A percentile compares a stretch with the other conserved stretches of the same genome.
phyloP scores from a whole-genome alignment of 2,888 invertebrate genomes.

The Teinopalpus imperialis region DNA sequence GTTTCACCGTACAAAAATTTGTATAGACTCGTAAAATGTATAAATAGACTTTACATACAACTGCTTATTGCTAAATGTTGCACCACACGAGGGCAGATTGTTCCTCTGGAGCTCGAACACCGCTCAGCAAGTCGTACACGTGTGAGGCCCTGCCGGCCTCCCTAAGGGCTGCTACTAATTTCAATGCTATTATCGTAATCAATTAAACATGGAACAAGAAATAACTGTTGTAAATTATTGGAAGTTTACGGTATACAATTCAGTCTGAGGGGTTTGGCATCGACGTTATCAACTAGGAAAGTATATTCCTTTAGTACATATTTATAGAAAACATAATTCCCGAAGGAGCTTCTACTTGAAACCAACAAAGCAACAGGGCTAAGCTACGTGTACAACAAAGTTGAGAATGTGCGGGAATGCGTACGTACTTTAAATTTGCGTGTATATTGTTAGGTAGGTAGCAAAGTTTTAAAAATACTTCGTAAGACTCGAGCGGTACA shows the following conservation, averaged over 20 bases:
- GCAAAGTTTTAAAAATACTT: constrained; percentile 13
- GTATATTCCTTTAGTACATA: constrained; percentile 11
- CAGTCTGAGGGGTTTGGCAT: constrained; percentile 79
- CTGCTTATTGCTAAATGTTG: constrained; percentile 80
- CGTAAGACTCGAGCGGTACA: constrained; percentile 33
- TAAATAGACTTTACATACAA: constrained; percentile 80
- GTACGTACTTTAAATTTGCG: constrained; percentile 22
- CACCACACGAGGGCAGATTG: constrained; percentile 38
- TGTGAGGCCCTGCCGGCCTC: constrained; percentile 12
- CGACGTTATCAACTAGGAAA: constrained; percentile 62
- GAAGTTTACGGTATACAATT: constrained; percentile 72
- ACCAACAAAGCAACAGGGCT: constrained; percentile 9
- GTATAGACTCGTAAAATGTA: constrained; percentile 81
- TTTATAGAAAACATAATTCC: constrained; percentile 2
- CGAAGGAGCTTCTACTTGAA: constrained; percentile 5
- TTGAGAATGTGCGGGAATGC: constrained; percentile 26
- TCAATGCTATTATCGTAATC: constrained; percentile 31
- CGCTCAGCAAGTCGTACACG: constrained; percentile 35
- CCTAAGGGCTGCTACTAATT: constrained; percentile 21
- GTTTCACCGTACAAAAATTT: constrained; percentile 78
- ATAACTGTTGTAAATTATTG: constrained; percentile 55
- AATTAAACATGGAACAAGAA: constrained; percentile 48
- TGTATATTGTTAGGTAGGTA: constrained; percentile 14
- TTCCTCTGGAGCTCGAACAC: constrained; percentile 27
- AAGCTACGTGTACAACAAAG: constrained; percentile 31